Percentiles rank a stretch among this genome's conserved stretches.
phyloP scores from a whole-genome alignment of 2,113 vertebrate species.

The Pipa parva region DNA sequence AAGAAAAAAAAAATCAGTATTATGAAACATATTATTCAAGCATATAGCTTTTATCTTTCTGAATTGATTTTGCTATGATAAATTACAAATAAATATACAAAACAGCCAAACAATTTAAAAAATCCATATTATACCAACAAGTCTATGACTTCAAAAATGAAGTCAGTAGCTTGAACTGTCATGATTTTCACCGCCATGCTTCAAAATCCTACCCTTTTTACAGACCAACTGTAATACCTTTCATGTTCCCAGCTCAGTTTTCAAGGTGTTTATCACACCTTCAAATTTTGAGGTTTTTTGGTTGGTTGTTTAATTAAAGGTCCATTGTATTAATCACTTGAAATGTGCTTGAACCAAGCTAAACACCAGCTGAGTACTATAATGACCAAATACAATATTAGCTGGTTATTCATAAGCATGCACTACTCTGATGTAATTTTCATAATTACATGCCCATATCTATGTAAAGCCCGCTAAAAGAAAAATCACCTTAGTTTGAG shows the following conservation, averaged over 20 bases:
- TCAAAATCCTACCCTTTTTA: conserved; percentile 60
- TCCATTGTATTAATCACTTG: conserved; percentile 60
- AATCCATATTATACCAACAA: background rate
- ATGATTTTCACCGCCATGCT: conserved; percentile 51
- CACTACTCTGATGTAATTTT: conserved; percentile 56
- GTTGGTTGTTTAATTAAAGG: too few species aligned
- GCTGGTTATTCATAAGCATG: conserved; percentile 54
- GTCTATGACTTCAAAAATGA: background rate
- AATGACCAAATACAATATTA: conserved; percentile 48
- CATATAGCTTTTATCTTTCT: background rate
- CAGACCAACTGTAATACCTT: conserved; percentile 61
- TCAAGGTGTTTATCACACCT: conserved; percentile 53
- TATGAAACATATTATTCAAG: background rate
- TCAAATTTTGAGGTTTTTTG: conserved; percentile 57
- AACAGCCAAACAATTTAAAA: background rate
- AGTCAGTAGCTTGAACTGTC: background rate
- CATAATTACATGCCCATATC: conserved; percentile 49
- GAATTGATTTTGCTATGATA: background rate
- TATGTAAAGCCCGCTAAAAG: conserved; percentile 66
- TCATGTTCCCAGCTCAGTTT: conserved; percentile 48
- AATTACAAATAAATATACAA: conserved; percentile 1
- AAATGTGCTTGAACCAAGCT: conserved; percentile 62
- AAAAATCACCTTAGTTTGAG: conserved; percentile 79
- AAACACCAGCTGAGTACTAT: conserved; percentile 54
- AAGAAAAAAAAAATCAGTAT: background rate